Conservation (phyloP, 1,140 invertebrate species). For the Nasonia vitripennis region DNA sequence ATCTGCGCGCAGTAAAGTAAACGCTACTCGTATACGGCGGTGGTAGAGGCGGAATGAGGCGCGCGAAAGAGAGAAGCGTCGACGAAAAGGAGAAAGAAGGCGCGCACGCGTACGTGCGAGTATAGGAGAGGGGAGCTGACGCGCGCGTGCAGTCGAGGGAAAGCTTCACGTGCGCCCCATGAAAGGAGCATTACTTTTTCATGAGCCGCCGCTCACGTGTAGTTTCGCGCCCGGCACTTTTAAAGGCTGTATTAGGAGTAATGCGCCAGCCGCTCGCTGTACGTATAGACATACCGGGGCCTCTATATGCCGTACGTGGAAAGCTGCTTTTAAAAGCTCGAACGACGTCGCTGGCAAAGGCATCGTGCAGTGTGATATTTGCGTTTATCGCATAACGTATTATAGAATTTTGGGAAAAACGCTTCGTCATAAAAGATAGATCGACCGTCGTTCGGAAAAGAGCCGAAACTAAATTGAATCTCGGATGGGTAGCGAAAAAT, state of each 20-base stretch:
- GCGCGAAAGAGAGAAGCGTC: background rate
- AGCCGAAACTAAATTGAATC: too few species aligned
- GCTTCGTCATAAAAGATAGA: too few species aligned
- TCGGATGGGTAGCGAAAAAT: too few species aligned
- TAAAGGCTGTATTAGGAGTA: constrained; percentile 43
- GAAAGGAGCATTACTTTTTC: constrained; percentile 51
- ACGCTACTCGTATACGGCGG: background rate
- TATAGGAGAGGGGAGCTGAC: background rate
- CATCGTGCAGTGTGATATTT: background rate
- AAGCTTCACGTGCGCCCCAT: constrained; percentile 38
- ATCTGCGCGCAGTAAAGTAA: constrained; percentile 23
- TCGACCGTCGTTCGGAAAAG: too few species aligned
- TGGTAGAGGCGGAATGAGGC: background rate
- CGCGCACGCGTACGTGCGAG: background rate
- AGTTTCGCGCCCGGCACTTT: constrained; percentile 13
- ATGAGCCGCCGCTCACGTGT: constrained; percentile 8
- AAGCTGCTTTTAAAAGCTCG: constrained; percentile 43
- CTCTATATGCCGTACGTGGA: background rate
- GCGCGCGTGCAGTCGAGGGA: background rate
- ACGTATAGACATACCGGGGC: too few species aligned
- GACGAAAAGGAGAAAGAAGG: background rate
- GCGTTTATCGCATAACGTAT: background rate
- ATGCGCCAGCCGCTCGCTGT: background rate
- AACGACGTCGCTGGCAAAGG: background rate
- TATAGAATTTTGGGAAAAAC: background rate